Base-by-base conservation (phyloP, 2,113 vertebrate species). In the Brachypteracias leptosomus region DNA sequence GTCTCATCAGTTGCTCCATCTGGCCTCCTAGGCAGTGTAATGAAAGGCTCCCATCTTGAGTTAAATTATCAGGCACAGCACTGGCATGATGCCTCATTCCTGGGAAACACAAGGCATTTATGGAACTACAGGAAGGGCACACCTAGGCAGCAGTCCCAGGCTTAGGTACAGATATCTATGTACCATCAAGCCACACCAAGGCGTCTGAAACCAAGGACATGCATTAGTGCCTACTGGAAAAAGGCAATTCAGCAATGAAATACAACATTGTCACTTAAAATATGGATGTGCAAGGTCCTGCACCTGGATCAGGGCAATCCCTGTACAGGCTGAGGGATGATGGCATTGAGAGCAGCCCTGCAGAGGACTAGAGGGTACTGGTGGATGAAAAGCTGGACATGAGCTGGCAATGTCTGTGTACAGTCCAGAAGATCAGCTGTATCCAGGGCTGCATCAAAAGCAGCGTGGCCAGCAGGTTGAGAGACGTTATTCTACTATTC, bases 261-360 rank as follows among this genome's bases (percentile, higher is more conserved):
- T 79, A 95, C 51, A 96, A 94, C 58, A 86, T 28, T 91, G 83
- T 91, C 91, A 94, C 72, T 95, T 97, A 90, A 96, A 96, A 96
- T 95, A 97, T 24, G 35, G 78, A 81, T 29, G 28, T 54, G 28
- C 28, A 29, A 29, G 52, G 52, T 29, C 28, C 28, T 31, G 15
- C 52, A 54, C 52, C 52, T 54, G 52, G 9, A 28, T 54, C 52
- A 54, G 52, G 52, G 52, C 52, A 54, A 29, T 29, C 26, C 28
- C 29, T 29, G 52, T 29, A 31, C 16, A 54, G 52, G 52, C 52
- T 29, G 28, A 28, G 16, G 29, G 52, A 16, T 29, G 28, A 31
- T 17, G 52, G 52, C 28, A 54, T 29, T 54, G 52, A 54, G 28
- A 54, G 52, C 28, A 54, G 52, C 52, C 26, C 28, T 54, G 52